Percentiles rank a stretch among this genome's conserved stretches.
Evolutionary conservation across 1,140 invertebrate species (phyloP).

Genomic region (Himalopsyche phryganea): DNA sequence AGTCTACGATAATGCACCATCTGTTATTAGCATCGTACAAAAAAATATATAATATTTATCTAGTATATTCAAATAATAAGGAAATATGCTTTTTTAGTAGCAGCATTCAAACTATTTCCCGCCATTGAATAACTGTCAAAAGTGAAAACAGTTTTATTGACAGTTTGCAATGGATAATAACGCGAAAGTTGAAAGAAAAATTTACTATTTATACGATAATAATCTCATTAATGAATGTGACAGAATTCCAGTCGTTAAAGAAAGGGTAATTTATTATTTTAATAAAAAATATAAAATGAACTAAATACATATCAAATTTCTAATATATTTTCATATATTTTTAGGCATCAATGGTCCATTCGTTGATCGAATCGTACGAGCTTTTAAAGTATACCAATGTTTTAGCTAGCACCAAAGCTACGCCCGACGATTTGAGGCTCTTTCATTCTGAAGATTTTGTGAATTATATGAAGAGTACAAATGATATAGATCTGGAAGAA

Average conservation of each 20-base stretch:
- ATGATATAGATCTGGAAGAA: conserved; percentile 17
- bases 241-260: conserved; percentile 18
- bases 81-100: too few species aligned
- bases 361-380: conserved; percentile 25
- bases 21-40: too few species aligned
- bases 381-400: conserved; percentile 20
- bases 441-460: conserved; percentile 12
- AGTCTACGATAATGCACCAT: too few species aligned
- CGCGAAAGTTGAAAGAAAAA: neutral
- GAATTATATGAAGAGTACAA: conserved; percentile 20
- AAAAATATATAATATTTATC: too few species aligned
- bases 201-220: conserved; percentile 15
- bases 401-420: conserved; percentile 20
- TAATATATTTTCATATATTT: neutral
- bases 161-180: neutral
- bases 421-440: conserved; percentile 17
- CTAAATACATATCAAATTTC: neutral
- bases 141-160: too few species aligned
- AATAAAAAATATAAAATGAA: neutral
- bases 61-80: too few species aligned
- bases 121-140: too few species aligned
- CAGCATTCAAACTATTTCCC: too few species aligned
- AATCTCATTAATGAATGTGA: conserved; percentile 18
- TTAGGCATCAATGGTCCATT: conserved; percentile 31
- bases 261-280: conserved; percentile 8